Conservation (phyloP, 30 jellyfish, hydroid and myxozoan species). For the Turritopsis dohrnii region DNA sequence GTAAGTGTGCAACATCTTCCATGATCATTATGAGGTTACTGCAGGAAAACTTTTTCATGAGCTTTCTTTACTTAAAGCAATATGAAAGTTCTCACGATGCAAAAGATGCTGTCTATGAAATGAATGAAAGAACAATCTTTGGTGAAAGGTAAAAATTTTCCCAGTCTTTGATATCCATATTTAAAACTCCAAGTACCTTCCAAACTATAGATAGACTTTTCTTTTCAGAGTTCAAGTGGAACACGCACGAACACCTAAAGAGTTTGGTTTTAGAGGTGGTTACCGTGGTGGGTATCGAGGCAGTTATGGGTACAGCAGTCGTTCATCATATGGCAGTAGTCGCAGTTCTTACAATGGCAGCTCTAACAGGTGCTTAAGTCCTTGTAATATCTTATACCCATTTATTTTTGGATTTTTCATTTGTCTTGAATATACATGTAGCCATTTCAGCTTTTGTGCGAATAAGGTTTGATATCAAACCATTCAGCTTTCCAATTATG, state of each 20-base stretch:
- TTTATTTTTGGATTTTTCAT: background rate
- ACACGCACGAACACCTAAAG: constrained; percentile 82
- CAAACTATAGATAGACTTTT: background rate
- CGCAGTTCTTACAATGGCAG: background rate
- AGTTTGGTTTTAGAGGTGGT: constrained; percentile 44
- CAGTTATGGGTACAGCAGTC: constrained; percentile 40
- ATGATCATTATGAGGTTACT: too few species aligned
- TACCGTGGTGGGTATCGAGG: constrained; percentile 20
- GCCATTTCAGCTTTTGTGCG: background rate
- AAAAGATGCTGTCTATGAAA: constrained; percentile 71
- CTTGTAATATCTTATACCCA: background rate
- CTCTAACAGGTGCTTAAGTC: background rate
- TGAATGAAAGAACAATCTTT: constrained; percentile 54
- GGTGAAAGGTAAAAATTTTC: constrained; percentile 74
- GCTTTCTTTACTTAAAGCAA: constrained; percentile 41
- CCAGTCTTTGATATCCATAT: too few species aligned
- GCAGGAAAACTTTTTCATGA: too few species aligned
- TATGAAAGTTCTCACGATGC: constrained; percentile 70
- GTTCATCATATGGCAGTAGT: constrained; percentile 19
- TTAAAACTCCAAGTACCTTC: background rate
- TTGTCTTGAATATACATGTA: too few species aligned
- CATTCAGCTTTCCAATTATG: background rate
- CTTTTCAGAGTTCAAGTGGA: constrained; percentile 55
- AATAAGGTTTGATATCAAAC: background rate
- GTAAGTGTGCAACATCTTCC: too few species aligned